A percentile compares a stretch with the other conserved stretches of the same genome.
Evolutionary conservation across 2,888 invertebrate species (phyloP).

Genomic region (Iphiclides podalirius): DNA sequence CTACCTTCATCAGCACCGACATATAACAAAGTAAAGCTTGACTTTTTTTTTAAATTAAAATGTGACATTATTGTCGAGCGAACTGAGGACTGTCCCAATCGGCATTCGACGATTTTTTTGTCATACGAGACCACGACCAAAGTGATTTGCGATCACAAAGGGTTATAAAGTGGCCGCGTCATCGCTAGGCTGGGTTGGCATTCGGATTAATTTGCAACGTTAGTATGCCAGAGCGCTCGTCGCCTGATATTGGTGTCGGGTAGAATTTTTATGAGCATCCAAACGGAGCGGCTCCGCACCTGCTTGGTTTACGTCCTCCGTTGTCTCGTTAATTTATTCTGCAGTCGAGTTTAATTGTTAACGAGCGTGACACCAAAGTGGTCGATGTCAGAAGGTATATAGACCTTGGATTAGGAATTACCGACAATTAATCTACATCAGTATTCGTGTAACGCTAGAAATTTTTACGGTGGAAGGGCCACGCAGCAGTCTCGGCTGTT

Average conservation of each 20-base stretch:
- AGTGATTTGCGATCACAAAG: constrained; percentile 67
- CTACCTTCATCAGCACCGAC: no score
- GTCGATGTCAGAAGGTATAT: constrained; percentile 7
- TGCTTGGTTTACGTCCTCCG: constrained; percentile 16
- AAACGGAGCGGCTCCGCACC: constrained; percentile 13
- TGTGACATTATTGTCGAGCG: not conserved
- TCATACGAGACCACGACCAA: no score
- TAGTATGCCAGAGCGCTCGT: constrained; percentile 35
- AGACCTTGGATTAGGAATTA: not conserved
- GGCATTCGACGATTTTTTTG: not conserved
- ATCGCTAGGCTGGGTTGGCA: constrained; percentile 44
- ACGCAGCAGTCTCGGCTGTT: no score
- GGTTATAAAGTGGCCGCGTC: constrained; percentile 64
- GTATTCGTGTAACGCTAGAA: no score
- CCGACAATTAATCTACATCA: no score
- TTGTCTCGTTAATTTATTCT: constrained; percentile 22
- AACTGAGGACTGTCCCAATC: not conserved
- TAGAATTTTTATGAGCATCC: constrained; percentile 34
- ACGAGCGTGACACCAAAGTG: constrained; percentile 15
- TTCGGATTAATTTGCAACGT: constrained; percentile 57
- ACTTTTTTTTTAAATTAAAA: not conserved
- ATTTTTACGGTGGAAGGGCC: no score
- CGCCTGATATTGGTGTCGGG: constrained; percentile 31
- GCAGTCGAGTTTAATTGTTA: constrained; percentile 21
- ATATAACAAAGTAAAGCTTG: not conserved